Evolutionary conservation across 2,113 vertebrate genomes (phyloP), one percentile per base, ranked within the genome.

Genomic region (Acinonyx jubatus): DNA sequence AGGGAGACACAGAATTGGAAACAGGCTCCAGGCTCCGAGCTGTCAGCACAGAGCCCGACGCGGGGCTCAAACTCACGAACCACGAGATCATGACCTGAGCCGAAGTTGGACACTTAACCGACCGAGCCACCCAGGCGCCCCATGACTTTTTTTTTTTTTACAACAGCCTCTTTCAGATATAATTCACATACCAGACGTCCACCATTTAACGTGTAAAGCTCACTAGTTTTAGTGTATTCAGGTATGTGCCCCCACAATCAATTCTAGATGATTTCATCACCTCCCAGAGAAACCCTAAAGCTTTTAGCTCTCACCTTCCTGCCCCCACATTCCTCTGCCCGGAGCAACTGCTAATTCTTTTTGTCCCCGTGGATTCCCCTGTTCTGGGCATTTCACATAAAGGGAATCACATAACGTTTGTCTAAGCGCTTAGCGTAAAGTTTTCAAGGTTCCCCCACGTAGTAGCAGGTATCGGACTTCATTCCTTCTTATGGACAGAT

Each of bases 381-480:
- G 1, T 50, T 45, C 33, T 33, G 50, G 45, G 5, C 27, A 23
- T 36, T 7, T 33, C 11, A 7, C 38, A 12, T 23, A 19, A 76
- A 31, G 23, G 18, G 31, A 80, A 29, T 16, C 66, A n/a, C 8
- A 41, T 23, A 45, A 15, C 10, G 50, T 14, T n/a, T 63, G 41
- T 48, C 79, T 50, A 50, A 50, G 68, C 18, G 3, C 4, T 6
- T 1, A 31, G 23, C 7, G 1, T 13, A 21, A 83, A 4, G 16
- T 50, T 25, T 80, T 38, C 29, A 31, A 36, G 18, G 23, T 7
- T 10, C 45, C 3, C 27, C 65, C 25, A 15, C 9, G 10, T 8
- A 14, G 1, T 19, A 50, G 14, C 33, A 1, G 0, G 0, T 9
- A 27, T 69, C 31, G 12, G 7, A 0, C 31, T 27, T 5, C 4